Evolutionary conservation across 2,888 invertebrate species (phyloP).

Genomic region (Acheta domesticus): DNA sequence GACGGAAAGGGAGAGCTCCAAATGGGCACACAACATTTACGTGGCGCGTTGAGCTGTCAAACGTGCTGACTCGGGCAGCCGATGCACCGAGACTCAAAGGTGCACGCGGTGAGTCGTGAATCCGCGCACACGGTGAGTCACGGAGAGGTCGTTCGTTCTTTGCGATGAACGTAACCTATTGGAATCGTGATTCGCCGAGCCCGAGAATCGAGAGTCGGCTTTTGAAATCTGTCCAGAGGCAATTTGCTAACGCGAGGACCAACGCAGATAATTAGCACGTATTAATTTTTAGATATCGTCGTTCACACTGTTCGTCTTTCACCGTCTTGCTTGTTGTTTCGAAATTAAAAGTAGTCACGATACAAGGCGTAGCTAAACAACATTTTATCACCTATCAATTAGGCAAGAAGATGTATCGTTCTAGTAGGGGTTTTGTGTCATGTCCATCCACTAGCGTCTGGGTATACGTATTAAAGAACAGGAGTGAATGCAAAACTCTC

Average conservation of each 20-base stretch:
- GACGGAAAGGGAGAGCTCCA: too few relatives aligned
- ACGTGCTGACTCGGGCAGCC: too few relatives aligned
- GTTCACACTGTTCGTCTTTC: background rate
- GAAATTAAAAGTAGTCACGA: background rate
- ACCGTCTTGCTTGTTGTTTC: background rate
- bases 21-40: too few relatives aligned
- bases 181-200: too few relatives aligned
- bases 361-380: background rate
- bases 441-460: background rate
- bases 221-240: too few relatives aligned
- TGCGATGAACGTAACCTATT: too few relatives aligned
- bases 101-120: too few relatives aligned
- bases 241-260: background rate
- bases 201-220: too few relatives aligned
- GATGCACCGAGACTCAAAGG: too few relatives aligned
- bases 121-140: too few relatives aligned
- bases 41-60: too few relatives aligned
- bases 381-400: background rate
- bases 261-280: background rate
- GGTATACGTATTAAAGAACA: background rate
- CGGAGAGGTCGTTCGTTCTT: too few relatives aligned
- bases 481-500: background rate
- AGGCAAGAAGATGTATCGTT: background rate
- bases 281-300: background rate
- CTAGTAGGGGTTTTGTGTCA: background rate